Percentiles rank a stretch among this genome's conserved stretches.
These are phyloP conservation scores for Pteropus alecto DNA, from an alignment of 2,113 vertebrate genomes.

Conservation along the genomic window DNA sequence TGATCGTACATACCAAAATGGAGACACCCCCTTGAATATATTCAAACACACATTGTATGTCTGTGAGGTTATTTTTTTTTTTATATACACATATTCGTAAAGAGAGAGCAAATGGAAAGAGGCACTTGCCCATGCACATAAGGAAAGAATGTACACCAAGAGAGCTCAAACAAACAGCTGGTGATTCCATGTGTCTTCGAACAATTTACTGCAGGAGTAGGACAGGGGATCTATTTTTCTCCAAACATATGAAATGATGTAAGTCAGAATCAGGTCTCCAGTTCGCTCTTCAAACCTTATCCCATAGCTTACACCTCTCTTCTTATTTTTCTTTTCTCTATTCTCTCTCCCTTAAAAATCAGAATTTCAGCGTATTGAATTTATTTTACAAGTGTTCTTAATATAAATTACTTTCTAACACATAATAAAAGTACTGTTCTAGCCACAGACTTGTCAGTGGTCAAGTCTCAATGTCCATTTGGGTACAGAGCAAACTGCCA, in stretches of 20 bases:
- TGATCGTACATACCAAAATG: not conserved
- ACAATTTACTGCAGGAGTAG: not conserved
- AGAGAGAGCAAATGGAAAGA: constrained; percentile 49
- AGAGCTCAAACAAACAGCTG: constrained; percentile 50
- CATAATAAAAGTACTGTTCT: not conserved
- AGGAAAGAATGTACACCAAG: constrained; percentile 32
- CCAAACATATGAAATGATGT: not conserved
- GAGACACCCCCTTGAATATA: constrained; percentile 29
- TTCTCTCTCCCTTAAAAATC: not conserved
- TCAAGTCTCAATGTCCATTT: not conserved
- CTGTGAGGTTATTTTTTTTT: constrained; percentile 34
- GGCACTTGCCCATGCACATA: not conserved
- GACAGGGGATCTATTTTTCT: not conserved
- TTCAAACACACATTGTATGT: not conserved
- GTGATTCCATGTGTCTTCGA: not conserved
- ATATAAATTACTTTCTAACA: not conserved
- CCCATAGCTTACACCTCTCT: not conserved
- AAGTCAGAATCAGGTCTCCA: not conserved
- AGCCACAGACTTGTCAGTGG: not conserved
- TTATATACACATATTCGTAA: not conserved
- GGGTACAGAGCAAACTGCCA: not conserved
- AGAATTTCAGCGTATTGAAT: not conserved
- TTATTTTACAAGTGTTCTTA: not conserved
- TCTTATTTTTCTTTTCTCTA: not conserved
- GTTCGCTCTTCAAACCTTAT: not conserved